Conservation (phyloP, 1,140 invertebrate genomes). For the Pemphigus obesinymphae region DNA sequence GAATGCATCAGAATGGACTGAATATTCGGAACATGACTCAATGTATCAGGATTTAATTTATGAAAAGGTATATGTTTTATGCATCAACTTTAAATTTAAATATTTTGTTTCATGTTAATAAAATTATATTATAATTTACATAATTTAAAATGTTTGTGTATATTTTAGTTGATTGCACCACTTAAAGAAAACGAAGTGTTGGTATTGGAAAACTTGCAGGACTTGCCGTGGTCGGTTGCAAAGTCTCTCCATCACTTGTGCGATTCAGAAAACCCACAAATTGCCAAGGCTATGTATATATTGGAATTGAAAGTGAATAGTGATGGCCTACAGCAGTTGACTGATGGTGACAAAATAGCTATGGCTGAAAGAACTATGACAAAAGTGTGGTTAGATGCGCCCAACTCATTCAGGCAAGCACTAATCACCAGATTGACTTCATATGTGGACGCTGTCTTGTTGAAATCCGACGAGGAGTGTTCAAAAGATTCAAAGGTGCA, state of each 20-base stretch:
- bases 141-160: no score
- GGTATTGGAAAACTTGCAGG: conserved; percentile 19
- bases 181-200: background rate
- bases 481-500: no score
- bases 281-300: background rate
- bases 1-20: background rate
- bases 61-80: conserved; percentile 2
- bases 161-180: background rate
- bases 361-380: background rate
- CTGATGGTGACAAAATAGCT: background rate
- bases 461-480: background rate
- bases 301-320: background rate
- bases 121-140: no score
- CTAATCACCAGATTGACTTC: background rate
- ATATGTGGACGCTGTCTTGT: background rate
- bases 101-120: no score
- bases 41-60: background rate
- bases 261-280: background rate
- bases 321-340: background rate
- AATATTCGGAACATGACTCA: background rate
- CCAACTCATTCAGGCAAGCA: background rate
- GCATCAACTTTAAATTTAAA: no score
- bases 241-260: background rate
- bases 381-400: background rate
- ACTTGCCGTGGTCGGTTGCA: background rate